Conservation (phyloP, 2,797 vertebrate species). For the Parauchenoglanis punctatus region DNA sequence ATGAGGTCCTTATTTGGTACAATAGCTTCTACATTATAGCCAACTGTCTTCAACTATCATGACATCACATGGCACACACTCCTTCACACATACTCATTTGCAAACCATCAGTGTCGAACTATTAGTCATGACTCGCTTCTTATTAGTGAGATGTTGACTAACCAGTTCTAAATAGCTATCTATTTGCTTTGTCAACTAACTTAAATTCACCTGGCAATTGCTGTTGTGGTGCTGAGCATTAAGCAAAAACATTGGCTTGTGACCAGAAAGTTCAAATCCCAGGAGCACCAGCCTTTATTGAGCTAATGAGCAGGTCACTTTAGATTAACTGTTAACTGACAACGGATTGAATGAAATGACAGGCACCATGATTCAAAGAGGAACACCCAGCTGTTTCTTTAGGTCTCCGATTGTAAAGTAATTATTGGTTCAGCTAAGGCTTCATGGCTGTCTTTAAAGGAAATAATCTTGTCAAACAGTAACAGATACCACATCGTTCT, state of each 20-base stretch:
- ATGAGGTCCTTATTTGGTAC: background rate
- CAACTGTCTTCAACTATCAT: no score
- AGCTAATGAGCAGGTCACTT: background rate
- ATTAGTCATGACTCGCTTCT: background rate
- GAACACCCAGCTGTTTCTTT: background rate
- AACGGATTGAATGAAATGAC: background rate
- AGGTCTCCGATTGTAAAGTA: background rate
- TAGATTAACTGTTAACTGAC: background rate
- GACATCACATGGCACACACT: background rate
- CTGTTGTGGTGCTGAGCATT: background rate
- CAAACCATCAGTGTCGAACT: background rate
- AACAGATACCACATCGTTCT: constrained; percentile 45
- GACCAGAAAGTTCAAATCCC: background rate
- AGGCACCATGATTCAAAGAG: background rate
- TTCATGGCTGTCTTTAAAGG: constrained; percentile 48
- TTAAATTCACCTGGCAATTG: background rate
- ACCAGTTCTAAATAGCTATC: background rate
- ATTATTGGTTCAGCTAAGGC: background rate
- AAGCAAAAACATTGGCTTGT: background rate
- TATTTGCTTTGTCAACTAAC: background rate
- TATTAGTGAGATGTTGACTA: background rate
- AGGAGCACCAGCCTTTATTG: background rate
- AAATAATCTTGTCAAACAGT: constrained; percentile 56
- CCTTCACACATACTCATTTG: background rate
- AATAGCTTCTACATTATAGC: background rate